phyloP scores from a whole-genome alignment of 2,888 invertebrate genomes.

The Cancer borealis region DNA sequence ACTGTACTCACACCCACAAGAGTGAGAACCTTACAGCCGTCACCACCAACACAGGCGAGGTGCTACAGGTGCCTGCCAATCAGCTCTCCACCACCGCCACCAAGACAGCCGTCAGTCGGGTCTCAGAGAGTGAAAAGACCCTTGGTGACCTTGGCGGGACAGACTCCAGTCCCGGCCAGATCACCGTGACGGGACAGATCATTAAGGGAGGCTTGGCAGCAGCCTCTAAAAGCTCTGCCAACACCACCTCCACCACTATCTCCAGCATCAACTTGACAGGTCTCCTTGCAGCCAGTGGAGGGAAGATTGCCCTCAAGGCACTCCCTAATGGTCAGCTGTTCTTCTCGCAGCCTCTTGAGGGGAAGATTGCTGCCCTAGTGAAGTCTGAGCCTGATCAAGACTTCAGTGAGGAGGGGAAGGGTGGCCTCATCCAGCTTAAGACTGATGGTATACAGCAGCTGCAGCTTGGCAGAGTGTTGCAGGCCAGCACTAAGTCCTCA shows the following conservation, averaged over 20 bases:
- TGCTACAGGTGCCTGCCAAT: constrained; percentile 72
- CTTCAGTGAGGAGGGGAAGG: constrained; percentile 59
- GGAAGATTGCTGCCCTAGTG: constrained; percentile 66
- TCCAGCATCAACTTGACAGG: constrained; percentile 68
- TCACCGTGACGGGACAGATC: constrained; percentile 70
- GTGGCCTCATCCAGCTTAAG: constrained; percentile 57
- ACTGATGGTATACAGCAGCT: constrained; percentile 66
- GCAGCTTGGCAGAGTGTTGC: constrained; percentile 66
- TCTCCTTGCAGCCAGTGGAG: constrained; percentile 62
- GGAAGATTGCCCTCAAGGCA: constrained; percentile 70
- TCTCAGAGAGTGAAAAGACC: constrained; percentile 49
- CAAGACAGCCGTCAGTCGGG: constrained; percentile 30
- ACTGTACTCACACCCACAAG: constrained; percentile 82
- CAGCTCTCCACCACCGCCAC: constrained; percentile 61
- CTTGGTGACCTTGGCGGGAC: constrained; percentile 5
- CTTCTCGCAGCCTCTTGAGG: constrained; percentile 69
- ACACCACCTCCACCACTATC: constrained; percentile 64
- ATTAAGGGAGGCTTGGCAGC: constrained; percentile 67
- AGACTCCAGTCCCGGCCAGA: constrained; percentile 6
- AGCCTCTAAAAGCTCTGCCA: constrained; percentile 59
- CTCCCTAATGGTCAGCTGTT: constrained; percentile 70
- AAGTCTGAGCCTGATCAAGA: constrained; percentile 66
- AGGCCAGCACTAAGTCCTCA: constrained; percentile 55
- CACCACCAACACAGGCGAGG: constrained; percentile 73
- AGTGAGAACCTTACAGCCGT: constrained; percentile 70